Base-by-base conservation (phyloP, 1,140 invertebrate species). In the Aphaenogaster floridana region DNA sequence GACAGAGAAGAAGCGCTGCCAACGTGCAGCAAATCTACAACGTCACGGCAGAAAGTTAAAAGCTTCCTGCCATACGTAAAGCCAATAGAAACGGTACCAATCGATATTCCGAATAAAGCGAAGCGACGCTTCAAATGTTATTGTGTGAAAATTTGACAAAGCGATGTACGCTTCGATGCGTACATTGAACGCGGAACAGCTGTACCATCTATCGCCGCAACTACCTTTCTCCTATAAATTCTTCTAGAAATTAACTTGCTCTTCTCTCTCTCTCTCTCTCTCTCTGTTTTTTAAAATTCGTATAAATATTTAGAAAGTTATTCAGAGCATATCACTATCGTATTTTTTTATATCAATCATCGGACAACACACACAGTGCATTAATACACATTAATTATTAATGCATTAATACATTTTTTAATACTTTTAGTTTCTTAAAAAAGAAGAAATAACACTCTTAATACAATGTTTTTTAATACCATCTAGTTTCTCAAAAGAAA, bases 91-190 rank as follows among this genome's bases (percentile, higher is more conserved):
- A 68, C 74, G 74, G 36, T 42, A 66, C 13, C 80, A 74, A 84
- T 84, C 80, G 80, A 84, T 84, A 76, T 50, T 36, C 28, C 69
- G 54, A 84, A 76, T 84, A 84, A 76, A 84, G 71, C 80, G 45
- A 83, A 34, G 79, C 54, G 69, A 84, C 69, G 69, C 80, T 84
- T 84, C 69, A 74, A 84, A 84, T 84, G 45, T 84, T 84, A 61
- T 45, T 76, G 69, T 84, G 45, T 61, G 57, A 84, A 84, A 84
- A 84, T 84, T 76, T 84, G 80, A 84, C 80, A 84, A 84, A 84
- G 80, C 69, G 54, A 76, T 84, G 50, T 54, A 63, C 80, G 80
- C 69, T 76, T 39, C 80, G 69, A 2, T 84, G 69, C 80, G 80
- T 84, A 74, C 69, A 84, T 84, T 61, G 80, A 84, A 81, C 64